Evolutionary conservation across 2,113 vertebrate species (phyloP).

Genomic region (Cyanoliseus patagonus): DNA sequence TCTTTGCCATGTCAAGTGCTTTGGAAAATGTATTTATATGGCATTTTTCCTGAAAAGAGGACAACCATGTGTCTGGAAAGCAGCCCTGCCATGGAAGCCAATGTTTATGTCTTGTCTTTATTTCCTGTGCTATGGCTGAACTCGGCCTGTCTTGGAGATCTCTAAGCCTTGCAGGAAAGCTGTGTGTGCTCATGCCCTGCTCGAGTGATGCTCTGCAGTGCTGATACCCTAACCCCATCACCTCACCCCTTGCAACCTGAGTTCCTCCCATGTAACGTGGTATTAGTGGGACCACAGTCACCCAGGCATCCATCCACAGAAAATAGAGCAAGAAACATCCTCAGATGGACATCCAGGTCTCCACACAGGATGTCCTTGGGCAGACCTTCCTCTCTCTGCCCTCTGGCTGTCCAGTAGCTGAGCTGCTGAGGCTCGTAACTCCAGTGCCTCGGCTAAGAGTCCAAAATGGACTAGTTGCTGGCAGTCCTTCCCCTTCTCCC

Average conservation of each 20-base stretch:
- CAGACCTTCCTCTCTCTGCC: neutral
- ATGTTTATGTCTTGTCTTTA: neutral
- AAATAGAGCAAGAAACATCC: neutral
- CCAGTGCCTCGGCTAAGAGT: neutral
- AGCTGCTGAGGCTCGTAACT: neutral
- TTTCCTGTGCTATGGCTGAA: neutral
- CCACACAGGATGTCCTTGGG: neutral
- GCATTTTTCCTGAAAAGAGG: neutral
- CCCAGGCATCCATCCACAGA: fast-evolving
- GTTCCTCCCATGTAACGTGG: neutral
- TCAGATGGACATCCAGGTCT: neutral
- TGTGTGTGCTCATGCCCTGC: neutral
- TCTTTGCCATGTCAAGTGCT: neutral
- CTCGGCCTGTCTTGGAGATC: neutral
- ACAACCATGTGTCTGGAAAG: neutral
- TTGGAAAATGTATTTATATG: neutral
- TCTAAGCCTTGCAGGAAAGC: neutral
- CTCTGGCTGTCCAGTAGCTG: neutral
- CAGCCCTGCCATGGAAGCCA: neutral
- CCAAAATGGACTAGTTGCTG: neutral
- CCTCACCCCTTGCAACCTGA: neutral
- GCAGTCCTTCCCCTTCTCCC: neutral
- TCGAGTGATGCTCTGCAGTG: neutral
- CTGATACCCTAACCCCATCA: neutral
- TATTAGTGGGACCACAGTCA: neutral